A percentile compares a stretch with the other conserved stretches of the same genome.
phyloP scores from a whole-genome alignment of 2,797 vertebrate species.

The Morelia viridis region DNA sequence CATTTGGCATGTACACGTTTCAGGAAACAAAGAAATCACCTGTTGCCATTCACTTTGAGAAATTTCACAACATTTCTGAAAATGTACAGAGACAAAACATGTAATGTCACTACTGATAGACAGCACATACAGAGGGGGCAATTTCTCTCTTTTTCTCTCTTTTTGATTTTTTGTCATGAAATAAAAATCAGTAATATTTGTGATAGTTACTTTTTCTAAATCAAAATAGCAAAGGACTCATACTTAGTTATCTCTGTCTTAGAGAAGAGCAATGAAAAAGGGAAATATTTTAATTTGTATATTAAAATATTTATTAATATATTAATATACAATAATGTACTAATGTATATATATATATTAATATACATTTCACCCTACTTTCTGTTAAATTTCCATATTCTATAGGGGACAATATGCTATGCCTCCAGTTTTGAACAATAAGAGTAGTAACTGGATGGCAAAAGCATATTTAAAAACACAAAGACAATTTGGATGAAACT shows the following conservation, averaged over 20 bases:
- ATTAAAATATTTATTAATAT: no score
- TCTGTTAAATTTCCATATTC: not conserved
- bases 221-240: slow-evolving; percentile 20
- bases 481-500: not conserved
- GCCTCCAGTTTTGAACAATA: not conserved
- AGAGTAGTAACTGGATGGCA: not conserved
- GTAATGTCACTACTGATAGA: slow-evolving; percentile 61
- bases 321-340: no score
- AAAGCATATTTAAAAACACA: not conserved
- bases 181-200: slow-evolving; percentile 42
- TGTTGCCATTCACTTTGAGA: slow-evolving; percentile 67
- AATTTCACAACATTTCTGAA: slow-evolving; percentile 63
- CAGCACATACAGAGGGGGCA: slow-evolving; percentile 43
- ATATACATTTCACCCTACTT: not conserved
- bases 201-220: slow-evolving; percentile 38
- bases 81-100: slow-evolving; percentile 50
- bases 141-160: slow-evolving; percentile 18
- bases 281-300: not conserved
- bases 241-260: not conserved
- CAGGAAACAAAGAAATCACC: slow-evolving; percentile 66
- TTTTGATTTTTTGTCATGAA: slow-evolving; percentile 45
- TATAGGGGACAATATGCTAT: not conserved
- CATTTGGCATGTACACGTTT: slow-evolving; percentile 60
- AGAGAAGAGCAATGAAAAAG: not conserved
- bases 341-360: not conserved